phyloP scores from a whole-genome alignment of 2,797 vertebrate species.

The Tiaroga cobitis region DNA sequence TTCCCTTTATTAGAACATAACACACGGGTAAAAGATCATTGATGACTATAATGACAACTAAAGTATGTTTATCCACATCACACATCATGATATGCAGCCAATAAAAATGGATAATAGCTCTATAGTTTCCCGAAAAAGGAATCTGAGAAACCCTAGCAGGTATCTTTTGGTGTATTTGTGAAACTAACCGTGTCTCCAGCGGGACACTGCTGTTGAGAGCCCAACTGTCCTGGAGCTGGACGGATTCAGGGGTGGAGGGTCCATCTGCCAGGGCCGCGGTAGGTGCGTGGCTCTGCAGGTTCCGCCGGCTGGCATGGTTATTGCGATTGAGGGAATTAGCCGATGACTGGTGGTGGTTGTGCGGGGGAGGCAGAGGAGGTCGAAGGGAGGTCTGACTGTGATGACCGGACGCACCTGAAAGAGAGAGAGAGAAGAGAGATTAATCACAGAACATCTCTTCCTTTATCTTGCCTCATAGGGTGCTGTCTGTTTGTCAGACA shows the following conservation, averaged over 20 bases:
- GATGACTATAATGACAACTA: background rate
- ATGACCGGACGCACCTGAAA: slow-evolving; percentile 83
- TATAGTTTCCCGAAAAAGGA: background rate
- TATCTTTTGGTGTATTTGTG: background rate
- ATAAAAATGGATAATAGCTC: background rate
- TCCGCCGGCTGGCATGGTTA: slow-evolving; percentile 83
- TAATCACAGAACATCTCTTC: background rate
- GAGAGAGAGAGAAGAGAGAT: slow-evolving; percentile 43
- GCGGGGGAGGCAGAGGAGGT: slow-evolving; percentile 82
- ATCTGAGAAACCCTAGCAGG: background rate
- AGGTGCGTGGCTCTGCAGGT: slow-evolving; percentile 83
- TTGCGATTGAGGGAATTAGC: slow-evolving; percentile 90
- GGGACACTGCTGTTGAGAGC: slow-evolving; percentile 91
- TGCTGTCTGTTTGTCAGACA: background rate
- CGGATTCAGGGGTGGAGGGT: slow-evolving; percentile 87
- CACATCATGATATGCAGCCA: background rate
- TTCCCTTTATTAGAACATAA: background rate
- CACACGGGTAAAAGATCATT: background rate
- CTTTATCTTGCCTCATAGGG: background rate
- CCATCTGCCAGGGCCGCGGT: slow-evolving; percentile 81
- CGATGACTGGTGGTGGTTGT: slow-evolving; percentile 87
- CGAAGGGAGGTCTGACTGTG: slow-evolving; percentile 86
- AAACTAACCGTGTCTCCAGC: slow-evolving; percentile 84
- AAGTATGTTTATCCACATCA: background rate
- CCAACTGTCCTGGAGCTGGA: slow-evolving; percentile 92